Conservation (phyloP, 2,113 vertebrate genomes). For the Scartelaos histophorus region DNA sequence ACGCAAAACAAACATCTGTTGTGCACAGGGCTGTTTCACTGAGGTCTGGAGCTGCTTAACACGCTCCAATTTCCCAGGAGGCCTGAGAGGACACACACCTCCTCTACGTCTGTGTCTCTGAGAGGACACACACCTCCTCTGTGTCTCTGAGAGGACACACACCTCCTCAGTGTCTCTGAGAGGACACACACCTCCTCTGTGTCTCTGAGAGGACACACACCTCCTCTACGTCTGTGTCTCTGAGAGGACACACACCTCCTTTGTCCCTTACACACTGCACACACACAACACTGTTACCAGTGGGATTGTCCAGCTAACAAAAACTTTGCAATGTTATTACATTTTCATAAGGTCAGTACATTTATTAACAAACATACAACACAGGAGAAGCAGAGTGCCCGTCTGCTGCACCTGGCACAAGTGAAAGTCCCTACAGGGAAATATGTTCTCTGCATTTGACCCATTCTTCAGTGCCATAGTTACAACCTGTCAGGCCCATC, state of each 20-base stretch:
- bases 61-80: slow-evolving; percentile 67
- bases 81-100: slow-evolving; percentile 68
- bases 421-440: slow-evolving; percentile 73
- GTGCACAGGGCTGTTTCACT: slow-evolving; percentile 70
- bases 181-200: slow-evolving; percentile 70
- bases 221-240: slow-evolving; percentile 40
- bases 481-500: too few species aligned
- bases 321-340: neutral
- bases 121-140: slow-evolving; percentile 70
- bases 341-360: slow-evolving; percentile 22
- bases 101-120: slow-evolving; percentile 36
- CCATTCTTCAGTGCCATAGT: too few species aligned
- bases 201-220: slow-evolving; percentile 65
- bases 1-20: slow-evolving; percentile 80
- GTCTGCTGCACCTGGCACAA: too few species aligned
- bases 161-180: slow-evolving; percentile 46
- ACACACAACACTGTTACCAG: slow-evolving; percentile 2
- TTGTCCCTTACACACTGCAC: slow-evolving; percentile 28
- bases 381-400: slow-evolving; percentile 67
- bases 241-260: slow-evolving; percentile 69
- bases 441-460: slow-evolving; percentile 26
- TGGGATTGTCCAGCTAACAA: neutral
- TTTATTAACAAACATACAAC: slow-evolving; percentile 25
- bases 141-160: slow-evolving; percentile 63
- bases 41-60: slow-evolving; percentile 75